Evolutionary conservation across 2,113 vertebrate species (phyloP), one percentile per base, ranked within the genome.

Genomic region (Grantiella picta): DNA sequence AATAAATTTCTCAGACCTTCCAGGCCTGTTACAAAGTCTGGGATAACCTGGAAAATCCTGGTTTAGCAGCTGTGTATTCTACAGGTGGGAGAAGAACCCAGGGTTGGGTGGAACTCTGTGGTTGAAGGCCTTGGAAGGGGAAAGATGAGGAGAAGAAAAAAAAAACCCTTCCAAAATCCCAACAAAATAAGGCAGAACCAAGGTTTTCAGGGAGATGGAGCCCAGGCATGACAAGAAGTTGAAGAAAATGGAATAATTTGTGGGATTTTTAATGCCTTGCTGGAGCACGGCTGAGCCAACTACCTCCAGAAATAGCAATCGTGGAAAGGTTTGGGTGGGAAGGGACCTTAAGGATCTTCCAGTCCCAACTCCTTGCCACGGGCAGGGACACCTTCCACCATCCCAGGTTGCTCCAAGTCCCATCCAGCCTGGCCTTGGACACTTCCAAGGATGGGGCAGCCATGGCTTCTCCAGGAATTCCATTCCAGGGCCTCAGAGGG

Each of bases 21-120:
- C 20, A 19, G 8, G 35, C 25, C 44, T 0, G 2, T 17, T 22
- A 29, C 29, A 45, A 25, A 53, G 6, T 6, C 9, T 0, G 7
- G 50, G 42, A 70, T 20, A 36, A 27, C 2, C 2, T 4, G 29
- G 47, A 27, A 92, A 53, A 38, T 20, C 69, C 53, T 16, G 47
- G 7, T 56, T 70, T 65, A 54, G 64, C 0, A 8, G 45, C 24
- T 0, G 0, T 6, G 4, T 0, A 28, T 25, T 45, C 59, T 28
- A 44, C 10, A 27, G 19, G 72, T 5, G 25, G 44, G 16, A 63
- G 68, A 21, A 80, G 16, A 59, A 54, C 12, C 7, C 13, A 28
- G 54, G 53, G 5, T 0, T 8, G 45, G 60, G 27, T 1, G 35
- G 23, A 72, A 64, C 0, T 0, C 4, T 44, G 19, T 2, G 11